phyloP scores from a whole-genome alignment of 2,888 invertebrate species.

The Macrostomum cliftonense region DNA sequence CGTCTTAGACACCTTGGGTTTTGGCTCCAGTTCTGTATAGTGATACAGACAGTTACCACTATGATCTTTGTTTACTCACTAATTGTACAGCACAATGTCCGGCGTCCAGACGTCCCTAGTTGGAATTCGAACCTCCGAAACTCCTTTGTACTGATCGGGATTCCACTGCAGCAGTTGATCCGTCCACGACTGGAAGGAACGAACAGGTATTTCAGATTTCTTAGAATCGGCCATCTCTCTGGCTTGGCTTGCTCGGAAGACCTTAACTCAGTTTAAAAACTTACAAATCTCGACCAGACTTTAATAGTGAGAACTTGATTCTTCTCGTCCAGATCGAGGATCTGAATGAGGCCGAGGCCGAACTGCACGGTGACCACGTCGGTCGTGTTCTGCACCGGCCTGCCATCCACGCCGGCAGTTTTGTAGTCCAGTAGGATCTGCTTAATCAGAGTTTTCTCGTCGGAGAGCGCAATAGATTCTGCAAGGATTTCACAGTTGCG shows the following conservation, averaged over 20 bases:
- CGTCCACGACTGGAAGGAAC: conserved; percentile 23
- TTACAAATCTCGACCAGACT: conserved; percentile 36
- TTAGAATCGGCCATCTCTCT: too few relatives aligned
- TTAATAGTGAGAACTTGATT: conserved; percentile 37
- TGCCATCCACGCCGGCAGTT: conserved; percentile 27
- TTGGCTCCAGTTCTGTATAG: too few relatives aligned
- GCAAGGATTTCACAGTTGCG: conserved; percentile 1
- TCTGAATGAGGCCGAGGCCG: conserved; percentile 35
- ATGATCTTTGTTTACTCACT: conserved; percentile 20
- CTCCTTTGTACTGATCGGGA: conserved; percentile 23
- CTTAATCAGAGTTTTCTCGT: conserved; percentile 32
- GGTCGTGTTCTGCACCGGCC: conserved; percentile 29
- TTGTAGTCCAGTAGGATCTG: conserved; percentile 27
- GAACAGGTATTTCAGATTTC: not conserved
- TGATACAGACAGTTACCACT: too few relatives aligned
- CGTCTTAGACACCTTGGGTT: too few relatives aligned
- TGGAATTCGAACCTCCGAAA: conserved; percentile 25
- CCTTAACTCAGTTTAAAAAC: conserved; percentile 16
- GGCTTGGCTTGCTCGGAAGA: too few relatives aligned
- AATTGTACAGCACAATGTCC: conserved; percentile 31
- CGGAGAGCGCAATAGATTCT: conserved; percentile 27
- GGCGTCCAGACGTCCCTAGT: conserved; percentile 31
- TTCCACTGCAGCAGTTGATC: conserved; percentile 30
- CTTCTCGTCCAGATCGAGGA: conserved; percentile 35
- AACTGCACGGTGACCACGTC: conserved; percentile 27